These are phyloP conservation scores for Epizoanthus fatuus DNA, from an alignment of 92 coral and sea anemone species.

Conservation along the genomic window DNA sequence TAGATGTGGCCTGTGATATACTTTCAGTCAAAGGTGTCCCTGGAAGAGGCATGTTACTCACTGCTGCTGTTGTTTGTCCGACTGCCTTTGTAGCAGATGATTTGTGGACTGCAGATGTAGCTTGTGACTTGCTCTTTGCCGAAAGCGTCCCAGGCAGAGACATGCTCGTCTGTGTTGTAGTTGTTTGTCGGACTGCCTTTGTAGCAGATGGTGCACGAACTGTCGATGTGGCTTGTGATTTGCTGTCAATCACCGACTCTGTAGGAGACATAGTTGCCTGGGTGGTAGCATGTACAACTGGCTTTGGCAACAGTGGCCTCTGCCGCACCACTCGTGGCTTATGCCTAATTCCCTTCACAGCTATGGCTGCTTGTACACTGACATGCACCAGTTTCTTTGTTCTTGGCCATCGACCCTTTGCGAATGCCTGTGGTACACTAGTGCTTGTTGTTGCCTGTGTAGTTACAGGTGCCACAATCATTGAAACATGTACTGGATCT, in stretches of 20 bases:
- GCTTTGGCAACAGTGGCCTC: background rate
- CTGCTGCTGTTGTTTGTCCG: no score
- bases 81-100: no score
- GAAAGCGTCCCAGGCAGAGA: no score
- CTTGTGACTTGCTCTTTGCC: no score
- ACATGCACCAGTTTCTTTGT: slow-evolving; percentile 5
- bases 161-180: no score
- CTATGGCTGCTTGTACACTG: slow-evolving; percentile 18
- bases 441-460: background rate
- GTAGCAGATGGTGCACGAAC: no score
- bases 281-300: slow-evolving; percentile 6
- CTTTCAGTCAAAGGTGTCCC: no score
- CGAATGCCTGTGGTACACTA: background rate
- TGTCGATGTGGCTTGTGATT: no score
- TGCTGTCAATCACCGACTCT: background rate
- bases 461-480: background rate
- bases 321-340: background rate
- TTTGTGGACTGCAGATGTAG: no score
- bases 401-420: background rate
- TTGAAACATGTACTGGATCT: background rate
- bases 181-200: no score
- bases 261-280: slow-evolving; percentile 1
- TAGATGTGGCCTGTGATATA: no score
- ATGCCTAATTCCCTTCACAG: background rate
- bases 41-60: no score